A percentile compares a stretch with the other conserved stretches of the same genome.
These are phyloP conservation scores for Coturnix japonica DNA, from an alignment of 2,113 vertebrate genomes.

Conservation along the genomic window DNA sequence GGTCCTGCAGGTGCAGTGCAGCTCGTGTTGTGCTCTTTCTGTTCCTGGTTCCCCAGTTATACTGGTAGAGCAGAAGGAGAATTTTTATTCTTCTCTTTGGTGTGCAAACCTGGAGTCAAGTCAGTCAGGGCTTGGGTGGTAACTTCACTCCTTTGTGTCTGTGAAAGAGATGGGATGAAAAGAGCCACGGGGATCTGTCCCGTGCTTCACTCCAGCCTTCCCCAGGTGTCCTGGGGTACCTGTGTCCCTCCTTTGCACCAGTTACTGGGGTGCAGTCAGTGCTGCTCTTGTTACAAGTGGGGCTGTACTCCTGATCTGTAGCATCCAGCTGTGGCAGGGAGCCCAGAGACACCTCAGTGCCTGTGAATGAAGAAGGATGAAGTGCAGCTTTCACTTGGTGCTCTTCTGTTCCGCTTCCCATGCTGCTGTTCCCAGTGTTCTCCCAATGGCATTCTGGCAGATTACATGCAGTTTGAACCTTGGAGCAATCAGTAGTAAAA, in stretches of 20 bases:
- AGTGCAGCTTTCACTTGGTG: background rate
- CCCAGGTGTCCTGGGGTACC: background rate
- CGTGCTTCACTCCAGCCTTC: background rate
- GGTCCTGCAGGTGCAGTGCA: background rate
- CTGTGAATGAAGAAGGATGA: background rate
- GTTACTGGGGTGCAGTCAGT: background rate
- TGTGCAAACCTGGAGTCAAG: background rate
- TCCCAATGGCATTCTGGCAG: background rate
- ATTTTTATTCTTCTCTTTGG: background rate
- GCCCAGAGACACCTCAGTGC: rapidly evolving
- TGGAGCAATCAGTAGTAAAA: background rate
- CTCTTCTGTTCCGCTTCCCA: background rate
- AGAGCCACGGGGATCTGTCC: background rate
- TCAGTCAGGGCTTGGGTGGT: background rate
- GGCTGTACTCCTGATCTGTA: background rate
- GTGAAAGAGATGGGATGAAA: rapidly evolving
- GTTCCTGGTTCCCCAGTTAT: background rate
- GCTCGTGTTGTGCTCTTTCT: background rate
- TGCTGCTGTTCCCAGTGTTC: background rate
- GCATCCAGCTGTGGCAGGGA: background rate
- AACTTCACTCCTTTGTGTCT: background rate
- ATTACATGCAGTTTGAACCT: background rate
- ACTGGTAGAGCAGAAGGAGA: background rate
- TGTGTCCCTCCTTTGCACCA: background rate
- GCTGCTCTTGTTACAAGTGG: background rate